A percentile compares a stretch with the other conserved stretches of the same genome.
Conservation (phyloP, 2,888 invertebrate genomes). For the Clunio marinus region DNA sequence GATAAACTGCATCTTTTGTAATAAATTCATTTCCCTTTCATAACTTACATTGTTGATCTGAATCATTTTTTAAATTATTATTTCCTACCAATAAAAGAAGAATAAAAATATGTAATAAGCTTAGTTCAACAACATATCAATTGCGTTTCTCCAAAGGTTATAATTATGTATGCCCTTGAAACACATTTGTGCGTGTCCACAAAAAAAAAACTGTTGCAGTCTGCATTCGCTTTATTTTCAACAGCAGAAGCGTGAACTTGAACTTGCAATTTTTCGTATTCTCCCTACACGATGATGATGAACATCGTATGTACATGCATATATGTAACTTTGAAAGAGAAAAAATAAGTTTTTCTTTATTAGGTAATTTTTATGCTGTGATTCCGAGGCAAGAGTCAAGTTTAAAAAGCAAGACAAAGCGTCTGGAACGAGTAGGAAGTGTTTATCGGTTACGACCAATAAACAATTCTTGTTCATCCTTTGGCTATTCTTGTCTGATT, state of each 20-base stretch:
- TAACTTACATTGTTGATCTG: too few relatives aligned
- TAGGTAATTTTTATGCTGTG: not conserved
- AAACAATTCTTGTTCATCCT: too few relatives aligned
- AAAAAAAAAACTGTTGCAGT: not conserved
- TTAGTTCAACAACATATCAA: not conserved
- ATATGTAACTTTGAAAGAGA: constrained; percentile 4
- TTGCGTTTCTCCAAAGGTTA: not conserved
- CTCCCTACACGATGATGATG: not conserved
- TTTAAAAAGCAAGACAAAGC: constrained; percentile 29
- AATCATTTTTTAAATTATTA: too few relatives aligned
- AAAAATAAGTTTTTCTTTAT: constrained; percentile 17
- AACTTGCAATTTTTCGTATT: constrained; percentile 29
- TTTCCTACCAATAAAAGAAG: too few relatives aligned
- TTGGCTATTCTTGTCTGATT: too few relatives aligned
- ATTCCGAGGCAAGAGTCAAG: constrained; percentile 16
- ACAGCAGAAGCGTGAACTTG: constrained; percentile 31
- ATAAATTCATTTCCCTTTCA: too few relatives aligned
- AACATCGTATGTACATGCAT: too few relatives aligned
- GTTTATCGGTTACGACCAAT: not conserved
- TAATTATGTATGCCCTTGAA: constrained; percentile 3
- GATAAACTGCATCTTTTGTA: too few relatives aligned
- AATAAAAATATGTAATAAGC: too few relatives aligned
- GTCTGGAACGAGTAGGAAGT: constrained; percentile 33
- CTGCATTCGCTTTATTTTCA: constrained; percentile 4
- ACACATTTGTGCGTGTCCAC: constrained; percentile 5